Evolutionary conservation across 2,888 invertebrate species (phyloP).

Genomic region (Oeneis ivallda): DNA sequence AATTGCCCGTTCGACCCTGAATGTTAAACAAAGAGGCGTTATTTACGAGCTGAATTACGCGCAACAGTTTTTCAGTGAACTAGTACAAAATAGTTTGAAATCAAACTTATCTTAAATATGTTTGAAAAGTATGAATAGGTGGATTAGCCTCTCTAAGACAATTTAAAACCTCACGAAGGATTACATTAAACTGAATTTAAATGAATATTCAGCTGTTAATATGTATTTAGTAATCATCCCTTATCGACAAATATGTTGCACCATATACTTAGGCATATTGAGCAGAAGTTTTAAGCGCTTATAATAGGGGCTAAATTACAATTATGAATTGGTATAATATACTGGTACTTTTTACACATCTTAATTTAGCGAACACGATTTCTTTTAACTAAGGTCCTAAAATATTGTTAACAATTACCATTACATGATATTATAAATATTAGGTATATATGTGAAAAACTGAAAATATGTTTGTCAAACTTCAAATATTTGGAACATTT

Average conservation of each 20-base stretch:
- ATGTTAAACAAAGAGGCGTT: slow-evolving; percentile 57
- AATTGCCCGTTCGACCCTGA: slow-evolving; percentile 55
- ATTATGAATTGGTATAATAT: neutral
- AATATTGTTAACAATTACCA: too few species aligned
- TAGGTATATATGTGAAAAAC: neutral
- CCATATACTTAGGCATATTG: too few species aligned
- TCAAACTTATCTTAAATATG: neutral
- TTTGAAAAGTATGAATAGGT: neutral
- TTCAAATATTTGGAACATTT: neutral
- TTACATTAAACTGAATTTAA: too few species aligned
- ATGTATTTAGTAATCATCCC: too few species aligned
- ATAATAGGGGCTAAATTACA: too few species aligned
- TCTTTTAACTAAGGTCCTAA: too few species aligned
- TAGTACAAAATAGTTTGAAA: slow-evolving; percentile 1
- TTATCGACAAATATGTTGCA: too few species aligned
- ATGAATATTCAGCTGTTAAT: too few species aligned
- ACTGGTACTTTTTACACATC: too few species aligned
- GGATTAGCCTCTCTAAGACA: neutral
- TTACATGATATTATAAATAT: too few species aligned
- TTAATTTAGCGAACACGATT: too few species aligned
- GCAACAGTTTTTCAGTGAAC: slow-evolving; percentile 39
- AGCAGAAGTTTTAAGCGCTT: too few species aligned
- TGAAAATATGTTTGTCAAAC: neutral
- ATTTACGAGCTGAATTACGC: slow-evolving; percentile 47
- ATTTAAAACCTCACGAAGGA: neutral